Evolutionary conservation across 2,888 invertebrate genomes (phyloP).

Genomic region (Drosophila anomelani): DNA sequence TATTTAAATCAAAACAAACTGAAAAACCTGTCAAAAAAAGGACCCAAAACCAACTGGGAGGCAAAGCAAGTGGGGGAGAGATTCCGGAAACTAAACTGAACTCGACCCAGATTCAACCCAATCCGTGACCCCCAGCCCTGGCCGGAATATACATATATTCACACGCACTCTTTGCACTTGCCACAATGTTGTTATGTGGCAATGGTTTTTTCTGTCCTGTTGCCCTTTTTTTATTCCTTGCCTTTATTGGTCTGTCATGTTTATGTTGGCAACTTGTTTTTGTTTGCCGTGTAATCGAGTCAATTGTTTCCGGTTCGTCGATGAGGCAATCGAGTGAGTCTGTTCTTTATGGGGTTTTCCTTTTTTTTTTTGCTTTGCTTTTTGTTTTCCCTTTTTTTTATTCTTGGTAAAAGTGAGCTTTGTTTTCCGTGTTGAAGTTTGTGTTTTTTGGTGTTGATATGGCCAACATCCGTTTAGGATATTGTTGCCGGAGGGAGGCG

Average conservation of each 20-base stretch:
- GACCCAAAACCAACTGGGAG: constrained; percentile 10
- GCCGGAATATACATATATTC: constrained; percentile 20
- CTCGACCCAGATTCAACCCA: constrained; percentile 46
- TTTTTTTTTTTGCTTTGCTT: constrained; percentile 37
- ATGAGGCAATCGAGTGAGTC: constrained; percentile 78
- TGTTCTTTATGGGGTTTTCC: constrained; percentile 63
- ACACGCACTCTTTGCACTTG: constrained; percentile 48
- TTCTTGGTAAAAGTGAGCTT: constrained; percentile 12
- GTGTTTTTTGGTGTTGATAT: constrained; percentile 65
- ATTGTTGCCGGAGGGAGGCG: constrained; percentile 34
- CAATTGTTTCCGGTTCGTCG: constrained; percentile 77
- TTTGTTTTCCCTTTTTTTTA: constrained; percentile 30
- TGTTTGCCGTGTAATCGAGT: constrained; percentile 71
- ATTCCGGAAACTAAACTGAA: constrained; percentile 41
- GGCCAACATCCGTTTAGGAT: constrained; percentile 68
- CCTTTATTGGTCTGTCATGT: constrained; percentile 71
- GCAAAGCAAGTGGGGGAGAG: constrained; percentile 7
- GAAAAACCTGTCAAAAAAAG: constrained; percentile 20
- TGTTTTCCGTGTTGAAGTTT: constrained; percentile 36
- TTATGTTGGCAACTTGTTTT: constrained; percentile 71
- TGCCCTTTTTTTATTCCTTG: constrained; percentile 35
- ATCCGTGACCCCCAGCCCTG: constrained; percentile 10
- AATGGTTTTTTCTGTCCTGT: constrained; percentile 19
- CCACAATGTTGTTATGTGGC: constrained; percentile 46
- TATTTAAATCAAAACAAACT: constrained; percentile 51